Evolutionary conservation across 2,113 vertebrate species (phyloP).

Genomic region (Fulmarus glacialis): DNA sequence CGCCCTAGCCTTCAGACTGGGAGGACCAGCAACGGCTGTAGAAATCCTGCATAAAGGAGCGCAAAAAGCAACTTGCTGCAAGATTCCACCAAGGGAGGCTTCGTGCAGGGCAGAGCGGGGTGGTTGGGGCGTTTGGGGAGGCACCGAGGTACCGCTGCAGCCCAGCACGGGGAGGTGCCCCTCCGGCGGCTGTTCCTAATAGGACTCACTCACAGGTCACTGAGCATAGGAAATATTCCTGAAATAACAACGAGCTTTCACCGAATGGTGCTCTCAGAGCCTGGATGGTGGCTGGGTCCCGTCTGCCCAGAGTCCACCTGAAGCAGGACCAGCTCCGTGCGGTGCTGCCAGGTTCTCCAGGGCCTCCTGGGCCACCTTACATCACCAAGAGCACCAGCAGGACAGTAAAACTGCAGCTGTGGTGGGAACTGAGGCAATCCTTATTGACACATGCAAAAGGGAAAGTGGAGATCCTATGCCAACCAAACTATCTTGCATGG

Average conservation of each 20-base stretch:
- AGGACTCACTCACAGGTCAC: neutral
- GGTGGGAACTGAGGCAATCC: neutral
- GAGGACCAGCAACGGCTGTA: neutral
- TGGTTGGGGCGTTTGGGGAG: neutral
- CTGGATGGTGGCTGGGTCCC: neutral
- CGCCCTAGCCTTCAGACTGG: neutral
- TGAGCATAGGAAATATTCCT: neutral
- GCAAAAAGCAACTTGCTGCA: neutral
- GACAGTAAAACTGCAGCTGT: neutral
- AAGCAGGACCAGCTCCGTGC: rapidly evolving
- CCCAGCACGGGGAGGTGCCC: neutral
- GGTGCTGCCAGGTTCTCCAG: neutral
- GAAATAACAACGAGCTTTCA: neutral
- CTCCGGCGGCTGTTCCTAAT: rapidly evolving
- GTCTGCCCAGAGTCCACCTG: neutral
- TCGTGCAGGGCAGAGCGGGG: neutral
- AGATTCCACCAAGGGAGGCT: neutral
- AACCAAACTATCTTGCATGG: neutral
- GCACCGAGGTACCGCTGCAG: neutral
- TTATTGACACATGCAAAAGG: neutral
- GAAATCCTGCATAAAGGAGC: neutral
- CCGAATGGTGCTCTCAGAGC: neutral
- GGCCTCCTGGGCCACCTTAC: neutral
- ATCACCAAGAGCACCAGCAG: neutral
- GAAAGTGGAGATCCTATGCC: neutral